phyloP scores from a whole-genome alignment of 2,113 vertebrate species.

The Ancistrus triradiatus region DNA sequence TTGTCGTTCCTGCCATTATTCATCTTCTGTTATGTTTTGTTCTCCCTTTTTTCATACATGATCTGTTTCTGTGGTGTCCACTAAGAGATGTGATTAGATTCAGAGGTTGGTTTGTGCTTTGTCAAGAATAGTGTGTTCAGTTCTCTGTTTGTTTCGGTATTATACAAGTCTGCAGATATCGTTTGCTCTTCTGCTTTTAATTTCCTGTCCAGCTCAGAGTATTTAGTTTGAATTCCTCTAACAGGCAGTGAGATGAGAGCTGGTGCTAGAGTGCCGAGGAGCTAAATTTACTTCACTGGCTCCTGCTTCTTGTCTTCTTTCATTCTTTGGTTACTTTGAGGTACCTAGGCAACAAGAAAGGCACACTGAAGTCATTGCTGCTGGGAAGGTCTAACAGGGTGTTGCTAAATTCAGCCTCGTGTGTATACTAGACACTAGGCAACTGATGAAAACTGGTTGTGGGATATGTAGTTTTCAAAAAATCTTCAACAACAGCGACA shows the following conservation, averaged over 20 bases:
- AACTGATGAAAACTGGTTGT: too few relatives aligned
- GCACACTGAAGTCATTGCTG: conserved; percentile 42
- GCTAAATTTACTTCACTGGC: background rate
- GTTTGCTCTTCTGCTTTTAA: conserved; percentile 25
- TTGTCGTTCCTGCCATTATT: background rate
- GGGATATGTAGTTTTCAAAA: too few relatives aligned
- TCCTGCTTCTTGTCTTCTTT: conserved; percentile 31
- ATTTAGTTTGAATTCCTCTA: conserved; percentile 42
- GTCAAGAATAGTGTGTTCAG: background rate
- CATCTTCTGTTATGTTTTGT: background rate
- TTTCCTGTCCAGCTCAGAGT: conserved; percentile 27
- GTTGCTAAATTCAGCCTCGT: conserved; percentile 58
- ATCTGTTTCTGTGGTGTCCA: background rate
- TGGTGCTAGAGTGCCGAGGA: background rate
- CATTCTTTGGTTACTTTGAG: conserved; percentile 52
- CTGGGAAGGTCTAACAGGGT: conserved; percentile 27
- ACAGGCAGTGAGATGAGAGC: conserved; percentile 22
- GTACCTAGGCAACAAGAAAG: conserved; percentile 55
- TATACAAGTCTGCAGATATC: conserved; percentile 13
- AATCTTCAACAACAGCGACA: too few relatives aligned
- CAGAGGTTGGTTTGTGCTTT: background rate
- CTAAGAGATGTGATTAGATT: background rate
- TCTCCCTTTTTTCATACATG: background rate
- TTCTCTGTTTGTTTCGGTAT: conserved; percentile 13
- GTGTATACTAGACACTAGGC: conserved; percentile 47